Conservation (phyloP, 2,113 vertebrate species). For the Macrotis lagotis region DNA sequence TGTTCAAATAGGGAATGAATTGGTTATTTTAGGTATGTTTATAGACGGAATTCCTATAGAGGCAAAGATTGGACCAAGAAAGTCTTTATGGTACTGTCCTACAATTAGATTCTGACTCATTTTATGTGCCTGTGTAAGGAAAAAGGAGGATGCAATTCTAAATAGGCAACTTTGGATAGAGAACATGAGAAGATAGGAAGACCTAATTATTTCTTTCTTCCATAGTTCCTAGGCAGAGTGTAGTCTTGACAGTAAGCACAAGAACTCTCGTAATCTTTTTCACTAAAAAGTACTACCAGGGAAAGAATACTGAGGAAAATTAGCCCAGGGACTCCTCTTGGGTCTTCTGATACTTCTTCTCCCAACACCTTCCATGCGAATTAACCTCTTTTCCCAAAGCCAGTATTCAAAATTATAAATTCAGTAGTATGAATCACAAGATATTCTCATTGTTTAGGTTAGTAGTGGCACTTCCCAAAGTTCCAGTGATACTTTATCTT, state of each 20-base stretch:
- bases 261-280: neutral
- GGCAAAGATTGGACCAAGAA: neutral
- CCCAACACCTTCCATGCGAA: neutral
- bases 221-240: neutral
- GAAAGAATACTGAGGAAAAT: neutral
- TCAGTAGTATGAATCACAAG: neutral
- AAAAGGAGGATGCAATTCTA: neutral
- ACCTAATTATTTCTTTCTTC: neutral
- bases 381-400: neutral
- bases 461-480: neutral
- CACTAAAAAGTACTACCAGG: neutral
- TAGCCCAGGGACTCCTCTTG: neutral
- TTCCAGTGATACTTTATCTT: neutral
- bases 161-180: neutral
- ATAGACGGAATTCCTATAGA: neutral
- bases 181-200: neutral
- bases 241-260: neutral
- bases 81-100: neutral
- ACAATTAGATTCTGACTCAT: neutral
- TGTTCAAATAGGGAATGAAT: neutral
- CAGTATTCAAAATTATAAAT: neutral
- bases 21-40: neutral
- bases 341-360: neutral
- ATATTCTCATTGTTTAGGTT: neutral
- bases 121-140: neutral